Percentiles rank a stretch among this genome's conserved stretches.
Evolutionary conservation across 2,888 invertebrate species (phyloP).

Genomic region (Erebia epiphron): DNA sequence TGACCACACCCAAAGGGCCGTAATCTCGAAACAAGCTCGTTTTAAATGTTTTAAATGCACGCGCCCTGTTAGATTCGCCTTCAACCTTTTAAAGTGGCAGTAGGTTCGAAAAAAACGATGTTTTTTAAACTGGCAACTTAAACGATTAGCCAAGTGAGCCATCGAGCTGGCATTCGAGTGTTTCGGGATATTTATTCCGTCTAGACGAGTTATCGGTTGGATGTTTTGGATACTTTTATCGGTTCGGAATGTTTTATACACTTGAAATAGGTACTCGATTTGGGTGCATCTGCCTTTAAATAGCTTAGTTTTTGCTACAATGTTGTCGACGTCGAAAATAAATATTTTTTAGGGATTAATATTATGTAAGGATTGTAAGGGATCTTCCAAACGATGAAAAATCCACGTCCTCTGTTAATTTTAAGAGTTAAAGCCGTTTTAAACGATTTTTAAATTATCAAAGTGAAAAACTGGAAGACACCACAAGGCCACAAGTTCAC

Average conservation of each 20-base stretch:
- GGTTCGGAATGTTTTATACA: conserved; percentile 74
- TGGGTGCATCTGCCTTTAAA: conserved; percentile 12
- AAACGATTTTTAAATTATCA: no score
- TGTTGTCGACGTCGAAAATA: neutral
- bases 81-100: conserved; percentile 71
- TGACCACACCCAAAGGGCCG: conserved; percentile 52
- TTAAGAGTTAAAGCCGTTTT: no score
- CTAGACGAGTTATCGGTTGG: conserved; percentile 76
- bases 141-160: conserved; percentile 81
- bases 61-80: conserved; percentile 72
- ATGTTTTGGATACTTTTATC: conserved; percentile 71
- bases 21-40: conserved; percentile 63
- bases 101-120: conserved; percentile 63
- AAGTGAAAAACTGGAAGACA: no score
- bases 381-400: no score
- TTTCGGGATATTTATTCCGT: conserved; percentile 74
- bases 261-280: conserved; percentile 43
- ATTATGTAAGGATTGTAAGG: no score
- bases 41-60: conserved; percentile 62
- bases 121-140: conserved; percentile 61
- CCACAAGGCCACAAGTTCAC: no score
- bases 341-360: neutral
- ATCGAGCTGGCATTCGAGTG: conserved; percentile 78
- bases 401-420: no score
- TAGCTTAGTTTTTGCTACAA: conserved; percentile 3